These are phyloP conservation scores for Charadrius vociferus DNA, from an alignment of 2,113 vertebrate species.

Conservation along the genomic window DNA sequence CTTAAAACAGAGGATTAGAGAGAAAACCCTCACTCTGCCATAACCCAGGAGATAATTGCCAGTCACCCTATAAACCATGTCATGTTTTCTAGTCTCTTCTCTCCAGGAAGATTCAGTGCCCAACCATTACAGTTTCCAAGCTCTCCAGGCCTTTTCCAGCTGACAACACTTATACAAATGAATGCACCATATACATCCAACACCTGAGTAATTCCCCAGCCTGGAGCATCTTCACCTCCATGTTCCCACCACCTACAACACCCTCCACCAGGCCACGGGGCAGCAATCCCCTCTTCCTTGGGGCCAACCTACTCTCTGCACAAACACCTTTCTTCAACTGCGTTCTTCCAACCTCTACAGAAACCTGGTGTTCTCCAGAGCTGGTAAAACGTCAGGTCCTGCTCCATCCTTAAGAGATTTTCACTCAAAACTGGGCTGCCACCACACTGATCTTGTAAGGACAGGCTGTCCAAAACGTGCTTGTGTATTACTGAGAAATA, in stretches of 20 bases:
- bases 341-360: not conserved
- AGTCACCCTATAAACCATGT: not conserved
- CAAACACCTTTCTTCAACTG: not conserved
- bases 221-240: not conserved
- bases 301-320: not conserved
- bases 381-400: not conserved
- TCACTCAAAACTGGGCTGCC: not conserved
- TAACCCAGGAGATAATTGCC: not conserved
- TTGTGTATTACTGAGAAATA: not conserved
- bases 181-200: not conserved
- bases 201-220: not conserved
- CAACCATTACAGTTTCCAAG: not conserved
- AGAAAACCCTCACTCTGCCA: not conserved
- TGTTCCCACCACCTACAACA: not conserved
- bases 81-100: not conserved
- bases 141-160: not conserved
- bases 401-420: not conserved
- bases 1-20: slow-evolving; percentile 29
- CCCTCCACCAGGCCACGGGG: not conserved
- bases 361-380: not conserved
- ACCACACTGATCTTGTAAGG: not conserved
- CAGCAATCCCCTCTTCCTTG: not conserved
- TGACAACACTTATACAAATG: not conserved
- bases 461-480: not conserved
- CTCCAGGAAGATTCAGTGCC: not conserved